These are phyloP conservation scores for Borostomias antarcticus DNA, from an alignment of 2,797 vertebrate species.

Conservation along the genomic window DNA sequence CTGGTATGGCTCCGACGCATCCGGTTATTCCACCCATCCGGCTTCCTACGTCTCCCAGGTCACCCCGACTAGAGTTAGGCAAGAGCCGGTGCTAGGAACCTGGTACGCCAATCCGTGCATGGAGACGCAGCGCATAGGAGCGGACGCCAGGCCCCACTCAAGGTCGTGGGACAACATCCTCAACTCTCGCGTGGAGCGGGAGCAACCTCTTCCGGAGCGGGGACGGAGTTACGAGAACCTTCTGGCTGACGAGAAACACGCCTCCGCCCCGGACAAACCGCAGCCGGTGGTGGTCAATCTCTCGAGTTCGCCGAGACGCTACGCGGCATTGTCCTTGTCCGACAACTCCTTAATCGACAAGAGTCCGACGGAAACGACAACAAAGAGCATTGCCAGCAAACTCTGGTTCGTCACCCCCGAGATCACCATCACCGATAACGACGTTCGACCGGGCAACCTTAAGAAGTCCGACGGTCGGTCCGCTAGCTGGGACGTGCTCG, in stretches of 20 bases:
- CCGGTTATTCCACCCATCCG: slow-evolving; percentile 78
- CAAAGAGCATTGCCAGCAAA: slow-evolving; percentile 74
- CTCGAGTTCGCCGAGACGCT: slow-evolving; percentile 94
- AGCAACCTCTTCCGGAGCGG: slow-evolving; percentile 82
- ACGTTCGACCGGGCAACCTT: slow-evolving; percentile 80
- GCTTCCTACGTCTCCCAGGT: slow-evolving; percentile 78
- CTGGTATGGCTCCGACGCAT: slow-evolving; percentile 86
- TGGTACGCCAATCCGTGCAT: slow-evolving; percentile 87
- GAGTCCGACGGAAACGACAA: slow-evolving; percentile 78
- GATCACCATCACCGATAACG: slow-evolving; percentile 98
- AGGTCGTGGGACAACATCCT: slow-evolving; percentile 98
- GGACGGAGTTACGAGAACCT: slow-evolving; percentile 95
- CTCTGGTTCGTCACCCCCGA: slow-evolving; percentile 95
- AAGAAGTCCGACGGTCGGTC: slow-evolving; percentile 78
- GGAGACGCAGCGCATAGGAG: slow-evolving; percentile 80
- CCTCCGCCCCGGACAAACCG: slow-evolving; percentile 78
- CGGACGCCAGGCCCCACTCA: slow-evolving; percentile 88
- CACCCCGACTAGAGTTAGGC: slow-evolving; percentile 74
- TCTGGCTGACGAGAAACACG: slow-evolving; percentile 80
- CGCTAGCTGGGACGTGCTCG: slow-evolving; percentile 84
- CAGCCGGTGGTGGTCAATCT: slow-evolving; percentile 94
- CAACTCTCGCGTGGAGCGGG: slow-evolving; percentile 79
- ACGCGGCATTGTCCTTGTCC: slow-evolving; percentile 94
- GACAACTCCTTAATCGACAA: slow-evolving; percentile 94
- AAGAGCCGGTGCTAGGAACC: slow-evolving; percentile 79